phyloP scores from a whole-genome alignment of 2,797 vertebrate genomes.

The Arnoldichthys spilopterus region DNA sequence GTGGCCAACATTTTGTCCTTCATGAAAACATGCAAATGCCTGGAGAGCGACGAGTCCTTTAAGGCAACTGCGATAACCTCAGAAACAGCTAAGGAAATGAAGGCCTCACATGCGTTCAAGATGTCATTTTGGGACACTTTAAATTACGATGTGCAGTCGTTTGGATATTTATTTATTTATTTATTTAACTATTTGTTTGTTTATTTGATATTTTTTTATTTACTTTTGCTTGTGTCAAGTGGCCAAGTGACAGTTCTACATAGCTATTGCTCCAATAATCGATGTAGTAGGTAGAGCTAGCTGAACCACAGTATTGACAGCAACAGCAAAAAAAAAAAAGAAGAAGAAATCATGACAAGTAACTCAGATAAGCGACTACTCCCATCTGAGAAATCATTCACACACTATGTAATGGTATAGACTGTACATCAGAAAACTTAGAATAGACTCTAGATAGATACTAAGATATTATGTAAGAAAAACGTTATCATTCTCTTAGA shows the following conservation, averaged over 20 bases:
- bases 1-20: background rate
- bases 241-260: conserved; percentile 23
- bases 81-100: background rate
- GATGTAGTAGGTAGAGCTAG: conserved; percentile 24
- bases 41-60: background rate
- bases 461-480: conserved; percentile 1
- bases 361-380: conserved; percentile 12
- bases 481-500: conserved; percentile 18
- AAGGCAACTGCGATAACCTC: background rate
- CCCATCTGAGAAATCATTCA: conserved; percentile 26
- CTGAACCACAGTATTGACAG: conserved; percentile 17
- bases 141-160: background rate
- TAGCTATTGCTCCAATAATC: conserved; percentile 14
- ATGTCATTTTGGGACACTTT: background rate
- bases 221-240: conserved; percentile 38
- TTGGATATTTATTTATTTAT: background rate
- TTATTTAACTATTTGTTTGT: conserved; percentile 10
- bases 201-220: background rate
- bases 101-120: background rate
- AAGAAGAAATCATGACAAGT: background rate
- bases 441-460: conserved; percentile 30
- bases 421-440: conserved; percentile 22
- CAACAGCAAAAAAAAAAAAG: background rate
- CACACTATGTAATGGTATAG: conserved; percentile 24
- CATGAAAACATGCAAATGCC: background rate